A percentile compares a stretch with the other conserved stretches of the same genome.
Conservation (phyloP, 2,113 vertebrate species). For the Tonatia bakeri region DNA sequence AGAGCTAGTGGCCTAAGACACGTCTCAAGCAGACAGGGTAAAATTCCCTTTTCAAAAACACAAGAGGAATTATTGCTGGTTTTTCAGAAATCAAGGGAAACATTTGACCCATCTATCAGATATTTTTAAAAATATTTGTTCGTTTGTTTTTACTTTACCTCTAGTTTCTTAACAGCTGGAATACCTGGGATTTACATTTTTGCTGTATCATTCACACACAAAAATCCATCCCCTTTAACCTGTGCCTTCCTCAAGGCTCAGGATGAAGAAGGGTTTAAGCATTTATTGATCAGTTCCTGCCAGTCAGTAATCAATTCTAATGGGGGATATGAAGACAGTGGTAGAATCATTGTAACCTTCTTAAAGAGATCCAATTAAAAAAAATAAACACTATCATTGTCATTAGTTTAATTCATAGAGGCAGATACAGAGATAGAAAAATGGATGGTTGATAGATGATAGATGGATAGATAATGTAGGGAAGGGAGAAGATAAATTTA, state of each 20-base stretch:
- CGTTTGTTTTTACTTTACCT: not conserved
- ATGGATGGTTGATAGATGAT: not conserved
- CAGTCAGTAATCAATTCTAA: not conserved
- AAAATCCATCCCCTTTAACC: not conserved
- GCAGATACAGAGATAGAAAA: not conserved
- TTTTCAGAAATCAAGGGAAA: not conserved
- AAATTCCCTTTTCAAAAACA: not conserved
- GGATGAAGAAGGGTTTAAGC: not conserved
- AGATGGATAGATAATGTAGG: not conserved
- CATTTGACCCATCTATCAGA: not conserved
- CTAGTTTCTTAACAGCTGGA: not conserved
- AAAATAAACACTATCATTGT: not conserved
- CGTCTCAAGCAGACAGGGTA: not conserved
- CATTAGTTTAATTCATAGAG: not conserved
- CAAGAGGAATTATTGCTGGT: not conserved
- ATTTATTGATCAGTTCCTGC: not conserved
- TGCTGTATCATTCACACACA: not conserved
- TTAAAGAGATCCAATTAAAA: not conserved
- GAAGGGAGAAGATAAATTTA: not conserved
- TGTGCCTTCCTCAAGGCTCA: not conserved
- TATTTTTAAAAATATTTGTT: not conserved
- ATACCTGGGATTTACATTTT: not conserved
- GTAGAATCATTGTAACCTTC: not conserved
- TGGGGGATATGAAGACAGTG: not conserved
- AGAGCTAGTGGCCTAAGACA: not conserved